Percentiles rank a stretch among this genome's conserved stretches.
Evolutionary conservation across 2,888 invertebrate species (phyloP).

Genomic region (Sesamia inferens): DNA sequence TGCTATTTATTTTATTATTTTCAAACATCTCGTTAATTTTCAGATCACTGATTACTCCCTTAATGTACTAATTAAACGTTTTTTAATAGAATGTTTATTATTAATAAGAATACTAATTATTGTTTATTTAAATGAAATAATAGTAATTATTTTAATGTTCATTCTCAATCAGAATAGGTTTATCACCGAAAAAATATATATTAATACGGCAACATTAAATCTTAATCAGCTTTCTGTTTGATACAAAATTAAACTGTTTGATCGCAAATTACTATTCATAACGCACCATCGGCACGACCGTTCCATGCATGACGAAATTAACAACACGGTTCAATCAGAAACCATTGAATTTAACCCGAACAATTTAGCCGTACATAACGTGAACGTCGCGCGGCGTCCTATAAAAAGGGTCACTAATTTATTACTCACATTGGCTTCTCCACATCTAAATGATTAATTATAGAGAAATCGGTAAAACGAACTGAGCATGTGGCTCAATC

Average conservation of each 20-base stretch:
- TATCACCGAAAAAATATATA: background rate
- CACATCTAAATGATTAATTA: conserved; percentile 48
- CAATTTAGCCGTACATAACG: conserved; percentile 9
- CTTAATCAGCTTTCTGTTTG: conserved; percentile 19
- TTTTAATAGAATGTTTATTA: background rate
- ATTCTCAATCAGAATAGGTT: background rate
- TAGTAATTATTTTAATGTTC: background rate
- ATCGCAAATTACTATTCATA: conserved; percentile 46
- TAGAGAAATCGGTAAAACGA: conserved; percentile 10
- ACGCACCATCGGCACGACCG: conserved; percentile 4
- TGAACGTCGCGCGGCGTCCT: conserved; percentile 11
- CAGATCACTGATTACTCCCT: accelerated
- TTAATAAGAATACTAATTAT: too few relatives aligned
- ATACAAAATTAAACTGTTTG: conserved; percentile 25
- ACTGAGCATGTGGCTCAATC: conserved; percentile 47
- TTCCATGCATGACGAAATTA: conserved; percentile 29
- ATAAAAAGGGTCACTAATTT: conserved; percentile 24
- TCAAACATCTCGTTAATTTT: background rate
- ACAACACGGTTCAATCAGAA: conserved; percentile 37
- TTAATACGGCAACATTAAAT: conserved; percentile 7
- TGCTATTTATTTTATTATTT: background rate
- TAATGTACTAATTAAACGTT: background rate
- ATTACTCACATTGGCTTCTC: conserved; percentile 14
- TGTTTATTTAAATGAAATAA: background rate
- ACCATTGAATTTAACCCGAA: conserved; percentile 22